Base-by-base conservation (phyloP, 2,888 invertebrate genomes). In the Pristionchus arcanus region DNA sequence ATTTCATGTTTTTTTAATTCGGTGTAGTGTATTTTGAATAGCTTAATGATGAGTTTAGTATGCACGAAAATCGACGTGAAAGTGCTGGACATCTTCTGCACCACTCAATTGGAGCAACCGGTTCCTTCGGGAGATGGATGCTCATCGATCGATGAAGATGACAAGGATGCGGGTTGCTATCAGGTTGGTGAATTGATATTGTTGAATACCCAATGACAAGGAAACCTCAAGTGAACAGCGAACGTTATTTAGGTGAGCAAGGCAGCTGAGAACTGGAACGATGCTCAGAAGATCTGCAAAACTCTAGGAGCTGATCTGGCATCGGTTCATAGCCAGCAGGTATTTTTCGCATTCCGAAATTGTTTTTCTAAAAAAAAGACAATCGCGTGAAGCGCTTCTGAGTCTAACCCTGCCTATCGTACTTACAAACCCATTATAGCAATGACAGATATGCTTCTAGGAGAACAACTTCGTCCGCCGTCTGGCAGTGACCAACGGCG, bases 51-150 rank as follows among this genome's bases (percentile, higher is more conserved):
- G 42, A 49, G 11, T 49, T 63, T n/a, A 63, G 74, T 74, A 37
- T 74, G 74, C 74, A 37, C 74, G 37, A 34, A 74, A 37, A 74
- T 74, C 74, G 74, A 34, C 21, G 74, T 74, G 37, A 37, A 37
- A 15, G 37, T 21, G 37, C 63, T 63, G 5, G 74, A 74, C 74
- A 19, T 37, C 37, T 74, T 74, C 74, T 74, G 74, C 74, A 74
- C 74, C 21, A 37, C 37, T 34, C 74, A 74, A 37, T 37, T 74
- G 25, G 5, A 74, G 21, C 74, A 74, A 25, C 74, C 74, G 1
- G 74, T 37, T 74, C 19, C 37, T 0, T 42, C 74, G 0, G 37
- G 37, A 19, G 74, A 74, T 1, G 11, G 25, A 28, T 74, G 74
- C 25, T 2, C 2, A 2, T 19, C 25, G 0, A 37, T 74, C 7